Base-by-base conservation (phyloP, 92 coral and sea anemone species). In the Porites evermanni region DNA sequence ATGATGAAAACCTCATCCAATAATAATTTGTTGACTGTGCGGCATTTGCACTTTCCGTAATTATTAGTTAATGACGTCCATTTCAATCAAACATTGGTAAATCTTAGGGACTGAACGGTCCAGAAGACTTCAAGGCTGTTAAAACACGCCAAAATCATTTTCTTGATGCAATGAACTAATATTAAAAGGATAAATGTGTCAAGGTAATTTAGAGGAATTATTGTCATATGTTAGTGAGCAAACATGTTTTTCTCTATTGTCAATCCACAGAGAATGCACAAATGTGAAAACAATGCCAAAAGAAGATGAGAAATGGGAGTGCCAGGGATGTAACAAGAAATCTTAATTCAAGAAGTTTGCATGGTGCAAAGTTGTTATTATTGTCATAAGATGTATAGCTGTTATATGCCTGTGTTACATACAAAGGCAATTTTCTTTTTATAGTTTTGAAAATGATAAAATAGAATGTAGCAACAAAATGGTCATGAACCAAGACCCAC, bases 231-330 rank as follows among this genome's bases (percentile, higher is more conserved):
- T 2, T 32, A 32, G 77, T 29, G 77, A 19, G 17, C 19, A 14
- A 21, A 21, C 47, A 75, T n/a, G 65, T 13, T 53, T 18, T 18
- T 17, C 32, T 8, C 7, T 53, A 52, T 14, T 72, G 1, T 75
- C 79, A 56, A 4, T 53, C 26, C 77, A 44, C 77, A 72, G 77
- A 44, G 77, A 72, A 51, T 72, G 77, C 53, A 21, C 77, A 72
- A 72, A 47, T 72, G 12, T 72, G 1, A 74, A 74, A 54, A 13
- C 79, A 14, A 14, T 74, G 79, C 79, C 79, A 14, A 16, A 18
- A 74, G 47, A 74, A 18, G 64, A 51, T 20, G 79, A 74, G 79
- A 74, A 74, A 38, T 74, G 79, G 79, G 79, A 10, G 79, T 74
- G 79, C 79, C 79, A 74, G 23, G 79, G 79, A 54, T 74, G 79